Base-by-base conservation (phyloP, 92 coral and sea anemone species). In the Bergia sp. region DNA sequence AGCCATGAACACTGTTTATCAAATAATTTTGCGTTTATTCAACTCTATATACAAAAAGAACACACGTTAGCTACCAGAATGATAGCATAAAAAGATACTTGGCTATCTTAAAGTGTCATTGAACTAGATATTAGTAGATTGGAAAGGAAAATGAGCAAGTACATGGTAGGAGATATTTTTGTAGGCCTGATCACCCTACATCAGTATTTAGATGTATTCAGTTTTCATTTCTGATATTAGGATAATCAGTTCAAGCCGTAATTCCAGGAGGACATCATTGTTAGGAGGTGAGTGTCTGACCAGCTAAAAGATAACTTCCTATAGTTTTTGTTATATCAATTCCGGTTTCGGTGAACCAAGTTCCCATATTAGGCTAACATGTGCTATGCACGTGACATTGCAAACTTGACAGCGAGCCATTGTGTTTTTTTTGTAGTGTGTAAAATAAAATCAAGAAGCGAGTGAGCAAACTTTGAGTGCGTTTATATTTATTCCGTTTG, bases 121-220 rank as follows among this genome's bases (percentile, higher is more conserved):
- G 82, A 79, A 47, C 66, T 2, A 78, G 40, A 21, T 8, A 57
- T 45, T 29, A 49, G 5, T 36, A 73, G 41, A 79, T 18, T 0
- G 10, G 37, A 45, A 47, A 47, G 67, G 36, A 79, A n/a, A 23
- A 79, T 50, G 39, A 21, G 29, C 61, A 45, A 20, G 16, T 40
- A 77, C 81, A 80, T 40, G 57, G 7, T 18, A 82, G 23, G 7
- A 82, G 16, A 4, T 61, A 61, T 64, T 64, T 44, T 23, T 82
- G 86, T 65, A 20, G 86, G 57, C 55, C 75, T 65, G 75, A 82
- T 82, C 75, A 82, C 86, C 86, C 86, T 64, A 82, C 86, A 82
- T n/a, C 13, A 44, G 39, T 82, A 82, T 61, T 82, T 61, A 5
- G 3, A 1, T 64, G 86, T 61, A 65, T 13, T 36, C 44, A 82